These are phyloP conservation scores for Nomada hirtipes DNA, from an alignment of 2,888 invertebrate genomes.

Conservation along the genomic window DNA sequence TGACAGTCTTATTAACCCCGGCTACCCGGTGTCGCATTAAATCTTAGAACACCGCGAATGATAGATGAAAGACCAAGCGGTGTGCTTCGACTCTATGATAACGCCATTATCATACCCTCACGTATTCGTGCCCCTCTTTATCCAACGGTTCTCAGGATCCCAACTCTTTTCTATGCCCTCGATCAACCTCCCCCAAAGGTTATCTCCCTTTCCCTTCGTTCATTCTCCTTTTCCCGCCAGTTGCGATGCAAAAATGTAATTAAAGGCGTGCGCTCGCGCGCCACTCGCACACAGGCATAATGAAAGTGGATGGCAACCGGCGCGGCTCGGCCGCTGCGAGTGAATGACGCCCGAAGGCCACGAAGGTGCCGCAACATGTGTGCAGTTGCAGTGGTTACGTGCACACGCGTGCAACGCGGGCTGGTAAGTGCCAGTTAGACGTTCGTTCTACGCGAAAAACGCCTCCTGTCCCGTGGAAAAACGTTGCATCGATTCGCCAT, in stretches of 20 bases:
- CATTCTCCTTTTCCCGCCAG: constrained; percentile 51
- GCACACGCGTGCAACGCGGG: constrained; percentile 35
- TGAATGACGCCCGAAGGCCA: constrained; percentile 83
- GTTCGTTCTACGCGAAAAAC: constrained; percentile 50
- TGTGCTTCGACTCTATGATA: background rate
- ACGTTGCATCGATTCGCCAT: constrained; percentile 67
- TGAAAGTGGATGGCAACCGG: constrained; percentile 80
- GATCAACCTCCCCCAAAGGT: constrained; percentile 18
- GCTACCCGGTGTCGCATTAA: background rate
- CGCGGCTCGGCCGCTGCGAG: constrained; percentile 74
- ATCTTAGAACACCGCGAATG: background rate
- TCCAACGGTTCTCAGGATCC: constrained; percentile 40
- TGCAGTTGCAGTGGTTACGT: constrained; percentile 66
- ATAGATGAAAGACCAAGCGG: background rate
- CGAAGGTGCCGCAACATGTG: constrained; percentile 76
- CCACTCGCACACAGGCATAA: constrained; percentile 65
- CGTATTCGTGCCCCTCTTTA: background rate
- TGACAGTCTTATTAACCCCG: constrained; percentile 11
- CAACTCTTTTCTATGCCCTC: constrained; percentile 13
- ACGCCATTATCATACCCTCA: constrained; percentile 22
- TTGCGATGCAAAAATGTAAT: constrained; percentile 80
- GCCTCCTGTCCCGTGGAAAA: constrained; percentile 62
- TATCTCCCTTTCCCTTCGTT: constrained; percentile 5
- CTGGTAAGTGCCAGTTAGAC: constrained; percentile 41
- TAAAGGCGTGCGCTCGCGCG: constrained; percentile 73